phyloP scores from a whole-genome alignment of 2,113 vertebrate species.

The Puffinus mauretanicus region DNA sequence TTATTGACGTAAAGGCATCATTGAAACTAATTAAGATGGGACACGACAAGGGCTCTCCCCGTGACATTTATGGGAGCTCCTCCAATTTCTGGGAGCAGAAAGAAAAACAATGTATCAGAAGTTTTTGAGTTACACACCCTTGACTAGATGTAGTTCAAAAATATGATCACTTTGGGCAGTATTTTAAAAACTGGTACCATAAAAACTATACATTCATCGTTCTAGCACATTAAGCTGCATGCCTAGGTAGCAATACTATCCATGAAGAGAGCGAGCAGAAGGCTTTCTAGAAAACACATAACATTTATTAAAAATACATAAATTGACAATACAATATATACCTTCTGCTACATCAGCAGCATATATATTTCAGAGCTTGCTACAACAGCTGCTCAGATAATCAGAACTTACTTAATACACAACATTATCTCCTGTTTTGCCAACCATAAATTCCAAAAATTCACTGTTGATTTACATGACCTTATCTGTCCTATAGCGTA shows the following conservation, averaged over 20 bases:
- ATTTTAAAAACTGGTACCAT: not conserved
- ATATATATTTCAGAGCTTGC: not conserved
- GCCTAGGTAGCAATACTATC: not conserved
- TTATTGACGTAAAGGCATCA: not conserved
- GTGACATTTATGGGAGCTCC: not conserved
- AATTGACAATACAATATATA: not conserved
- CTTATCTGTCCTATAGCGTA: not conserved
- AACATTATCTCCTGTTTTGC: not conserved
- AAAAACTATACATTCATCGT: not conserved
- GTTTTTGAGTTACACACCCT: not conserved
- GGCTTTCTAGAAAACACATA: not conserved
- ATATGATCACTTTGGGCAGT: not conserved
- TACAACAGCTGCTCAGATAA: not conserved
- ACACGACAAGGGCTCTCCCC: not conserved
- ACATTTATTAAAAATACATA: not conserved
- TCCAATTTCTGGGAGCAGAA: slow-evolving; percentile 4
- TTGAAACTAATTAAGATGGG: not conserved
- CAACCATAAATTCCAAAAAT: not conserved
- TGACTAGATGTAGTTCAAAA: not conserved
- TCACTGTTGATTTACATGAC: not conserved
- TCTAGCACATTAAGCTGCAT: not conserved
- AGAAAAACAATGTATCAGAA: not conserved
- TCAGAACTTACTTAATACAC: not conserved
- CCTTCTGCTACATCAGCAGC: not conserved
- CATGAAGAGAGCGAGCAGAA: not conserved